These are phyloP conservation scores for Dysidea cf. avara DNA, from an alignment of 37 sponge, comb jelly and placozoan species.

Conservation along the genomic window DNA sequence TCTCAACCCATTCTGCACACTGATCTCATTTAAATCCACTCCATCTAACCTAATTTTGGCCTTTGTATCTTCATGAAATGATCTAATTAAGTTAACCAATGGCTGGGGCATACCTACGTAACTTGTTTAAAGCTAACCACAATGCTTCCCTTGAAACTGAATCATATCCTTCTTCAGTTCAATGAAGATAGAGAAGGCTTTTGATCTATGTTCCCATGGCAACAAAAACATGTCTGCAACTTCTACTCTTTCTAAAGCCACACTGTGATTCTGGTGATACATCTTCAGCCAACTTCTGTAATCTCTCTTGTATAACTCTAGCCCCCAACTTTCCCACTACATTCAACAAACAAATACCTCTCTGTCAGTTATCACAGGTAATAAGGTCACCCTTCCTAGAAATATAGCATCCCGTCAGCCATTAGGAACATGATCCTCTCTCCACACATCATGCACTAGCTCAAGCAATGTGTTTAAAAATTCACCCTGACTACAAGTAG, in stretches of 20 bases:
- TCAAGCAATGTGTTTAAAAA: no score
- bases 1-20: constrained; percentile 18
- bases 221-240: no score
- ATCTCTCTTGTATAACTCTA: not conserved
- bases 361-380: not conserved
- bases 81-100: constrained; percentile 9
- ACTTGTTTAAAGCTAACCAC: constrained; percentile 1
- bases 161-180: constrained; percentile 18
- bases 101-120: constrained; percentile 17
- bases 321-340: constrained; percentile 32
- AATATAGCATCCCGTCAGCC: no score
- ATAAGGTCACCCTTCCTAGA: no score
- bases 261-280: not conserved
- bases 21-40: not conserved
- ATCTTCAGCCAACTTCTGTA: not conserved
- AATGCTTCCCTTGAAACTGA: not conserved
- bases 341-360: constrained; percentile 6
- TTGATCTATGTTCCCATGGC: no score
- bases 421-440: no score
- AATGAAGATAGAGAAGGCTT: constrained; percentile 3
- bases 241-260: not conserved
- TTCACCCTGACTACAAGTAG: no score
- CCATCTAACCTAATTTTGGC: constrained; percentile 5
- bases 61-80: constrained; percentile 30
- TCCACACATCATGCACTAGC: no score